phyloP scores from a whole-genome alignment of 2,888 invertebrate genomes.

The Macaria liturata region DNA sequence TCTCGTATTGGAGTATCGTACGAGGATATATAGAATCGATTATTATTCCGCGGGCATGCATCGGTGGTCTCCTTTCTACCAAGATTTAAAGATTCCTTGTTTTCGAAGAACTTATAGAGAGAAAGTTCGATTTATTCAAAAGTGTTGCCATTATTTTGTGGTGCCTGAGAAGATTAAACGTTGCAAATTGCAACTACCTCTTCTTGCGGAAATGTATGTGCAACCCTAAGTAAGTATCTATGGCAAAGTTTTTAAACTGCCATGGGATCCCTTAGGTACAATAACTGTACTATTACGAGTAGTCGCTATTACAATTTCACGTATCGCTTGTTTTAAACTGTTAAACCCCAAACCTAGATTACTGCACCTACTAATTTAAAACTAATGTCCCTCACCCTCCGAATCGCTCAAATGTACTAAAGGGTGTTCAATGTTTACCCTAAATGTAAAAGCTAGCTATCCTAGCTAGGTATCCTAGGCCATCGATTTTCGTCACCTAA shows the following conservation, averaged over 20 bases:
- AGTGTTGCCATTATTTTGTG: constrained; percentile 3
- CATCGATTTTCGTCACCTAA: constrained; percentile 10
- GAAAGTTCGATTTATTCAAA: constrained; percentile 23
- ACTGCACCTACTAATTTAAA: background rate
- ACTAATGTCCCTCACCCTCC: background rate
- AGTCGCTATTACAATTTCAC: no score
- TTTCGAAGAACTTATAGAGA: constrained; percentile 29
- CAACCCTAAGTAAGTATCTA: background rate
- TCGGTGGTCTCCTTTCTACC: constrained; percentile 65
- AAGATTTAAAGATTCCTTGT: constrained; percentile 52
- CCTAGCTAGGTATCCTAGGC: constrained; percentile 4
- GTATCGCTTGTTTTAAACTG: background rate
- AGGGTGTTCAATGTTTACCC: constrained; percentile 3
- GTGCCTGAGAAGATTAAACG: background rate
- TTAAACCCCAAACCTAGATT: background rate
- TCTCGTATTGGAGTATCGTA: constrained; percentile 39
- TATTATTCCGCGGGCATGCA: constrained; percentile 60
- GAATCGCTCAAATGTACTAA: no score
- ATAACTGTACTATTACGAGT: no score
- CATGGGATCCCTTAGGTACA: no score
- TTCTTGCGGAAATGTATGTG: background rate
- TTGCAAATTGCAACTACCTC: background rate
- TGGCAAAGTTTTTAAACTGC: background rate
- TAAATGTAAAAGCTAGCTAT: constrained; percentile 6
- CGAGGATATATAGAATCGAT: constrained; percentile 68